phyloP scores from a whole-genome alignment of 2,113 vertebrate genomes.

The Prochilodus magdalenae region DNA sequence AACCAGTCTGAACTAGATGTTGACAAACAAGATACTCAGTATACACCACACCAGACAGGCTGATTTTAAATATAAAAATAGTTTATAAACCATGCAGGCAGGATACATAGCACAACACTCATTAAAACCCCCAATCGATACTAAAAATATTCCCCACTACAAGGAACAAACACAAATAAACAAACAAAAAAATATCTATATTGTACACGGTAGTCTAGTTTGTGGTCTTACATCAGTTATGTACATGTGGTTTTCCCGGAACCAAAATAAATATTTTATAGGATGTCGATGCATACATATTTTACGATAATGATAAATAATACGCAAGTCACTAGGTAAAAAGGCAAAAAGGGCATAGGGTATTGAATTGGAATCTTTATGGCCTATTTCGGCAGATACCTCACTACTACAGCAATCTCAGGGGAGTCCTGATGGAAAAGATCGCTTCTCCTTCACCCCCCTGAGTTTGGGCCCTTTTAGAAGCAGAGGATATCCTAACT shows the following conservation, averaged over 20 bases:
- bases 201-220: slow-evolving; percentile 47
- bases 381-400: slow-evolving; percentile 32
- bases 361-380: slow-evolving; percentile 38
- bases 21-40: slow-evolving; percentile 21
- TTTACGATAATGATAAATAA: slow-evolving; percentile 67
- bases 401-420: slow-evolving; percentile 47
- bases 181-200: slow-evolving; percentile 29
- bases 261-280: slow-evolving; percentile 74
- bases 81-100: slow-evolving; percentile 77
- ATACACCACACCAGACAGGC: slow-evolving; percentile 32
- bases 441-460: slow-evolving; percentile 15
- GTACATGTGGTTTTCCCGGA: slow-evolving; percentile 67
- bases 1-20: slow-evolving; percentile 37
- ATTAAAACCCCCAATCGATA: slow-evolving; percentile 57
- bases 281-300: slow-evolving; percentile 58
- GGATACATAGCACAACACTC: slow-evolving; percentile 55
- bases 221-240: slow-evolving; percentile 64
- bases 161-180: no score
- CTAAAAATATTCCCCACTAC: slow-evolving; percentile 38
- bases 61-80: slow-evolving; percentile 70
- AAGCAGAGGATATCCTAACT: slow-evolving; percentile 32
- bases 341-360: slow-evolving; percentile 55
- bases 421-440: slow-evolving; percentile 9
- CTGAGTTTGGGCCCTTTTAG: slow-evolving; percentile 58
- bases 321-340: slow-evolving; percentile 44